A percentile compares a stretch with the other conserved stretches of the same genome.
phyloP scores from a whole-genome alignment of 2,113 vertebrate genomes.

The Brienomyrus longianalis region DNA sequence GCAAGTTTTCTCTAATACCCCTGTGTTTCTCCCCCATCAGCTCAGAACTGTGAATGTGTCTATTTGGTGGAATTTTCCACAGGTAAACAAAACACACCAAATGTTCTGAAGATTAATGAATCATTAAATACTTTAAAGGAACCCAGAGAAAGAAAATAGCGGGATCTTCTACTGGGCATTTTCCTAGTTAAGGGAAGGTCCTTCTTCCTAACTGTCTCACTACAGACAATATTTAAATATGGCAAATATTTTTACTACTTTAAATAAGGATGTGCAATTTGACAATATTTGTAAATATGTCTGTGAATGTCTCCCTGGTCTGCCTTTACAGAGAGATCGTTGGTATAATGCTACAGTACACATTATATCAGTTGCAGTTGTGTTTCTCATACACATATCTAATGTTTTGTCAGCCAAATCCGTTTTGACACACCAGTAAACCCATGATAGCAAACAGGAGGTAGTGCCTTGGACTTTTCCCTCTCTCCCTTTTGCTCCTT shows the following conservation, averaged over 20 bases:
- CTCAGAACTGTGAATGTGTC: conserved; percentile 58
- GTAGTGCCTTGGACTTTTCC: not conserved
- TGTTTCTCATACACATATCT: not conserved
- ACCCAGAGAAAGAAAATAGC: conserved; percentile 3
- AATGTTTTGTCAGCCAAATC: not conserved
- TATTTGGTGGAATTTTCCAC: conserved; percentile 43
- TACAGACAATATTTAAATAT: not conserved
- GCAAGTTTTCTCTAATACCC: not conserved
- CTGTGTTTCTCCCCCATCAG: not conserved
- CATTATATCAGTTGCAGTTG: not conserved
- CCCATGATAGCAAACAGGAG: not conserved
- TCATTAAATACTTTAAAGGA: conserved; percentile 22
- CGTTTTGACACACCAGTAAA: not conserved
- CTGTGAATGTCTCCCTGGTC: not conserved
- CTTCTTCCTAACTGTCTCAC: not conserved
- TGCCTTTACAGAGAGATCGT: not conserved
- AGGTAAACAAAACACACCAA: conserved; percentile 23
- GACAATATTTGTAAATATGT: not conserved
- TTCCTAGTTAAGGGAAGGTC: not conserved
- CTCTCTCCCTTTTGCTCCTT: not conserved
- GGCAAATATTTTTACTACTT: not conserved
- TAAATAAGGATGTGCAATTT: not conserved
- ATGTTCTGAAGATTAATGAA: not conserved
- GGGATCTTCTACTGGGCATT: conserved; percentile 5
- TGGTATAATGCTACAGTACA: not conserved